A percentile compares a stretch with the other conserved stretches of the same genome.
Evolutionary conservation across 2,113 vertebrate species (phyloP).

Genomic region (Nansenia antarctica): DNA sequence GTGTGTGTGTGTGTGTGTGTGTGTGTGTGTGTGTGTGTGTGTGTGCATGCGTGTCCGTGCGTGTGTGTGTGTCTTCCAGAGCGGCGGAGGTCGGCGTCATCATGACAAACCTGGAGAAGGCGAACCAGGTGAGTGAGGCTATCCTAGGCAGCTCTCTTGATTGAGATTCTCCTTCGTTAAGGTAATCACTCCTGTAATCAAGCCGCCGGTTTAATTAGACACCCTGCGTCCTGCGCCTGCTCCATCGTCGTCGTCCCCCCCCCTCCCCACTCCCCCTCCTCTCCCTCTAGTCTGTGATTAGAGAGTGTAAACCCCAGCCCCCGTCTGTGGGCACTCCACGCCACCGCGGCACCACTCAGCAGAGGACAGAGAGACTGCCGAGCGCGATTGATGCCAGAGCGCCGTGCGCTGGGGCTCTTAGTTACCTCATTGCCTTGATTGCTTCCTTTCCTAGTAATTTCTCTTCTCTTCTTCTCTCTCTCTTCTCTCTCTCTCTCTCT

Average conservation of each 20-base stretch:
- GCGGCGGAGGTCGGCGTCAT: conserved; percentile 89
- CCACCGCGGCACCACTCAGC: conserved; percentile 59
- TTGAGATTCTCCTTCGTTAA: conserved; percentile 71
- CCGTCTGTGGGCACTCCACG: conserved; percentile 49
- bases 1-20: no score
- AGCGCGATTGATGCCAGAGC: conserved; percentile 49
- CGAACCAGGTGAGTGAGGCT: conserved; percentile 88
- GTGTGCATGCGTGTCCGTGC: no score
- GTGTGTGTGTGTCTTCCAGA: conserved; percentile 72
- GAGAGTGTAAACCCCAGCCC: conserved; percentile 58
- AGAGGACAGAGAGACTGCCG: conserved; percentile 49
- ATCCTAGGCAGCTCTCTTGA: conserved; percentile 47
- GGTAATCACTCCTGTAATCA: conserved; percentile 79
- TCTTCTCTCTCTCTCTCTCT: conserved; percentile 42
- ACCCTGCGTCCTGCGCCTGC: conserved; percentile 47
- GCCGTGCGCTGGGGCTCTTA: conserved; percentile 52
- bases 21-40: no score
- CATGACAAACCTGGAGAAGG: conserved; percentile 92
- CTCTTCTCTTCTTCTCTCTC: conserved; percentile 32
- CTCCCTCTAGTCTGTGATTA: conserved; percentile 66
- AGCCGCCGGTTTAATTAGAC: conserved; percentile 75
- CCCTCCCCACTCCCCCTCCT: conserved; percentile 1
- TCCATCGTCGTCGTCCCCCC: conserved; percentile 3
- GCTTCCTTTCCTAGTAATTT: conserved; percentile 64
- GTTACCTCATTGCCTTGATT: conserved; percentile 70